Evolutionary conservation across 2,888 invertebrate species (phyloP), one percentile per base, ranked within the genome.

Genomic region (Philhelius pedissequus): DNA sequence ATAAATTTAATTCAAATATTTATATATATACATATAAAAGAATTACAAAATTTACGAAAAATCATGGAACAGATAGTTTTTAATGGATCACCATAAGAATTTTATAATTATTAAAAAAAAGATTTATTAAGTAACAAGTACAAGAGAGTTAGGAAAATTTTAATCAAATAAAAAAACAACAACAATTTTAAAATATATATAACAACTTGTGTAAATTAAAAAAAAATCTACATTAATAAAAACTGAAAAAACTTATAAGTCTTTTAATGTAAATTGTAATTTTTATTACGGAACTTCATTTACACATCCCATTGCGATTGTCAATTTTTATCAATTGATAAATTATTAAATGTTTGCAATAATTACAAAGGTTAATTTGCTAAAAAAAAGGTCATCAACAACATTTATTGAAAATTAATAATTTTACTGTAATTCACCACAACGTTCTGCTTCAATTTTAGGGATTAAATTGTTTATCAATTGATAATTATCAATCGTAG

Each of bases 51-150:
- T 64, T 48, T 56, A 71, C 45, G 43, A 54, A 78, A 70, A 58
- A 66, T n/a, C 48, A 70, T 84, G 75, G 73, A 84, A 71, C 79
- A 75, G 84, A 71, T 80, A 84, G 84, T 75, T 84, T 79, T 84
- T 84, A 84, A 84, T 75, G 84, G 80, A 84, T 84, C 80, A 84
- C 66, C 76, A 62, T 80, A 84, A 84, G 80, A 80, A 84, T 84
- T 84, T 84, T 84, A 80, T 80, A 84, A 84, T 84, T 62, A 84
- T 75, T 80, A 80, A 71, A 73, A 52, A 50, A 62, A 62, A 40
- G 62, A 62, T 62, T 83, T 84, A 80, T 84, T 80, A 80, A 84
- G 74, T 83, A 79, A 79, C 64, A 56, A 83, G 84, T 80, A 84
- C 70, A 84, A 80, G 84, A 75, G 80, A 70, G 75, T 80, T 84